Evolutionary conservation across 1,140 invertebrate species (phyloP), one percentile per base, ranked within the genome.

Genomic region (Cydia pomonella): DNA sequence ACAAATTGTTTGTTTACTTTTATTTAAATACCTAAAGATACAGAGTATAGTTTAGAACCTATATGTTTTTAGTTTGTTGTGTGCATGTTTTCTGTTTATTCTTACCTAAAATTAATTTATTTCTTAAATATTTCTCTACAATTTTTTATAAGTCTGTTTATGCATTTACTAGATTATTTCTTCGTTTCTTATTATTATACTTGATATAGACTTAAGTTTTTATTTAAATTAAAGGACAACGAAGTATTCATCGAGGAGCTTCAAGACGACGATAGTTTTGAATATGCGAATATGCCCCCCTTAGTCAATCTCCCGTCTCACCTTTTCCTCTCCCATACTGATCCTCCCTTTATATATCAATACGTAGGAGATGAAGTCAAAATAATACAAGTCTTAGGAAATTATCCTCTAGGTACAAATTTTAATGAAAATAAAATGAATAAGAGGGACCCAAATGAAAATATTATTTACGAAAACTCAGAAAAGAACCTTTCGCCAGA

Each of bases 221-320:
- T 69, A 69, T 93, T 93, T 89, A 92, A 87, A 93, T 93, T 93
- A 91, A 93, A 93, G 93, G 93, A 91, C 84, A 84, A 82, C 83
- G 90, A 93, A 88, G 87, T 93, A 72, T 88, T 91, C 88, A 91
- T 92, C 87, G 93, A 93, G 88, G 92, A 93, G 87, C 85, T 92
- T 82, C 87, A 89, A 72, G 92, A 92, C 83, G 85, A 91, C 81
- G 87, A 92, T 87, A 84, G 64, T 79, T 84, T 88, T 84, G 87
- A 87, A 82, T 90, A 87, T 88, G 76, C 87, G 75, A 88, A 87
- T 87, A 91, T 90, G 87, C 90, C 90, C 77, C 82, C 88, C 77
- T 85, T 93, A 63, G 77, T 92, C 62, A 85, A 88, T 79, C 75
- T 86, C 73, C 80, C 84, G 47, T 84, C 86, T 23, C 84, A 84